Percentiles rank a stretch among this genome's conserved stretches.
Evolutionary conservation across 2,888 invertebrate species (phyloP).

Genomic region (Thelaira solivaga): DNA sequence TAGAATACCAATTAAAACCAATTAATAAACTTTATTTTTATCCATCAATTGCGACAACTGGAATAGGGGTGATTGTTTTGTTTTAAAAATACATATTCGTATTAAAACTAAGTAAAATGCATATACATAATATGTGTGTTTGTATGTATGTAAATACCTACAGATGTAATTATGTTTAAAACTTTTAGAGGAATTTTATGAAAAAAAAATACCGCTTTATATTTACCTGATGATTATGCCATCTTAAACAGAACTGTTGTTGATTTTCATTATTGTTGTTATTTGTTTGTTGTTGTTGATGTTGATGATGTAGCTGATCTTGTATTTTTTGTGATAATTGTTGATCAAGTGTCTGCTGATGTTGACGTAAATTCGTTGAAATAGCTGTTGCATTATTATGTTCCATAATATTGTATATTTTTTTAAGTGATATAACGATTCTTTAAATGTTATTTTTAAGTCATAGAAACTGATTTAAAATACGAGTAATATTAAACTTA

Average conservation of each 20-base stretch:
- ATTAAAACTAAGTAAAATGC: too few species aligned
- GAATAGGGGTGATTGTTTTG: too few species aligned
- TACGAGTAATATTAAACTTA: neutral
- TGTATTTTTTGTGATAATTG: slow-evolving; percentile 76
- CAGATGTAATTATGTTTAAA: too few species aligned
- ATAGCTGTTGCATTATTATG: slow-evolving; percentile 69
- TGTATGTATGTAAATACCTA: too few species aligned
- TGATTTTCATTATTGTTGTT: slow-evolving; percentile 72
- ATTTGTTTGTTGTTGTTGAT: slow-evolving; percentile 79
- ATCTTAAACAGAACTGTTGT: slow-evolving; percentile 89
- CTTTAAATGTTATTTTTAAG: slow-evolving; percentile 4
- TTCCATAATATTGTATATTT: slow-evolving; percentile 68
- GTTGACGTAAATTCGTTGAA: slow-evolving; percentile 63
- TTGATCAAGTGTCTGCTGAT: slow-evolving; percentile 70
- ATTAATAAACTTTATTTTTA: too few species aligned
- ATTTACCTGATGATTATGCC: slow-evolving; percentile 88
- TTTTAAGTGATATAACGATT: slow-evolving; percentile 10
- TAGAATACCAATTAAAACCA: too few species aligned
- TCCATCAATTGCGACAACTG: too few species aligned
- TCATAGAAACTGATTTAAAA: slow-evolving; percentile 1
- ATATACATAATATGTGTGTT: too few species aligned
- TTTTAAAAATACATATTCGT: too few species aligned
- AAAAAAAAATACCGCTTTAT: too few species aligned
- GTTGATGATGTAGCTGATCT: slow-evolving; percentile 78
- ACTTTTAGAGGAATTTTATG: too few species aligned